phyloP scores from a whole-genome alignment of 2,888 invertebrate species.

The Zygothrica quintamaculata region DNA sequence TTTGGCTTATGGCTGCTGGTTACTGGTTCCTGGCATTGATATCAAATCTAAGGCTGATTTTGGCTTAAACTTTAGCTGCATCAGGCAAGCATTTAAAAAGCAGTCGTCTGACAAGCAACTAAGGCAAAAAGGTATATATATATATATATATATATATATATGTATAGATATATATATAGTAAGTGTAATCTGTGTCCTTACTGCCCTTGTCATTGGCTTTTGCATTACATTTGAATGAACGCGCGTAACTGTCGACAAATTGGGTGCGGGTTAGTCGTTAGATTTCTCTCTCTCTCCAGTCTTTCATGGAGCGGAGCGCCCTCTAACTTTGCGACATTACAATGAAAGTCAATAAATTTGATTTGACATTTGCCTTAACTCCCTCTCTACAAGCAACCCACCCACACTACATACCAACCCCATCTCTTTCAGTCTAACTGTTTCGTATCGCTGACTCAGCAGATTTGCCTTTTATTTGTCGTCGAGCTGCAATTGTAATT shows the following conservation, averaged over 20 bases:
- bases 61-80: background rate
- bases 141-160: constrained; percentile 29
- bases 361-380: constrained; percentile 67
- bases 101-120: constrained; percentile 64
- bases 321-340: constrained; percentile 42
- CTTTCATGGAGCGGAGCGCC: constrained; percentile 34
- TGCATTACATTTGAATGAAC: constrained; percentile 78
- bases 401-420: background rate
- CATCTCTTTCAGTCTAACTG: constrained; percentile 45
- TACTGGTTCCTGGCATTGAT: too few species aligned
- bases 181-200: constrained; percentile 4
- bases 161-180: too few species aligned
- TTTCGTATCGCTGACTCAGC: constrained; percentile 75
- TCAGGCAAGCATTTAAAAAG: constrained; percentile 54
- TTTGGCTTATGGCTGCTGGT: constrained; percentile 63
- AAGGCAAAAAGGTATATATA: constrained; percentile 61
- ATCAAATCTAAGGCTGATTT: too few species aligned
- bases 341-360: constrained; percentile 80
- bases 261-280: constrained; percentile 44
- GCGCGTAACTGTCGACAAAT: constrained; percentile 38
- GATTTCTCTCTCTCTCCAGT: constrained; percentile 27
- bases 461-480: constrained; percentile 62
- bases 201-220: constrained; percentile 67
- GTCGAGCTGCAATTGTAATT: constrained; percentile 68
- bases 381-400: constrained; percentile 6